These are phyloP conservation scores for Sphyrna mokarran DNA, from an alignment of 2,113 vertebrate species.

Conservation along the genomic window DNA sequence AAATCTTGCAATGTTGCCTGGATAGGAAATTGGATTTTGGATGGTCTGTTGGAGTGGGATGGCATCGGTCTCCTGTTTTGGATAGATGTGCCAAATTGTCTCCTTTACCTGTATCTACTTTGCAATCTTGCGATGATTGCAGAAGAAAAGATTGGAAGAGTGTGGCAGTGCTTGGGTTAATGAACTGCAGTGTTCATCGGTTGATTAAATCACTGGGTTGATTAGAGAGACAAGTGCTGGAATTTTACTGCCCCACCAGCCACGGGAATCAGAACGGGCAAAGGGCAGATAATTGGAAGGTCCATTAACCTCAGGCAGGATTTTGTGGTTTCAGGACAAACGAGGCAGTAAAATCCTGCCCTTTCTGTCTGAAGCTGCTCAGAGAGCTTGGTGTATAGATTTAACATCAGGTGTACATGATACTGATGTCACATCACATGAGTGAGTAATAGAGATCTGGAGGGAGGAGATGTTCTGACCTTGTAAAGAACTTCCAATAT, in stretches of 20 bases:
- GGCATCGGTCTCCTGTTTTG: not conserved
- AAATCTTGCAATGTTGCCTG: not conserved
- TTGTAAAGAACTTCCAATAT: too few relatives aligned
- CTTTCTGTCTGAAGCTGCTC: not conserved
- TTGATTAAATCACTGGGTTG: not conserved
- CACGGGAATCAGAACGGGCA: too few relatives aligned
- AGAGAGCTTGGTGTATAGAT: not conserved
- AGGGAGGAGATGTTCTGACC: too few relatives aligned
- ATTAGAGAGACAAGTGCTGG: not conserved
- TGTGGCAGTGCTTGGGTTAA: not conserved
- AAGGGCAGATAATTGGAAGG: too few relatives aligned
- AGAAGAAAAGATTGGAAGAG: not conserved
- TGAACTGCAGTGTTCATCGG: not conserved
- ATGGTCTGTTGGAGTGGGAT: not conserved
- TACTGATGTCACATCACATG: too few relatives aligned
- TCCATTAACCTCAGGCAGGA: too few relatives aligned
- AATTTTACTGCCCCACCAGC: too few relatives aligned
- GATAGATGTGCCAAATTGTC: not conserved
- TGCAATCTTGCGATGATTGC: not conserved
- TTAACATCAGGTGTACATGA: too few relatives aligned
- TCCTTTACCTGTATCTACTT: not conserved
- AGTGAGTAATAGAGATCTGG: too few relatives aligned
- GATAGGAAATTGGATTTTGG: not conserved
- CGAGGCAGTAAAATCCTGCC: too few relatives aligned
- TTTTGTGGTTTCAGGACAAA: too few relatives aligned